Evolutionary conservation across 2,113 vertebrate species (phyloP).

Genomic region (human): DNA sequence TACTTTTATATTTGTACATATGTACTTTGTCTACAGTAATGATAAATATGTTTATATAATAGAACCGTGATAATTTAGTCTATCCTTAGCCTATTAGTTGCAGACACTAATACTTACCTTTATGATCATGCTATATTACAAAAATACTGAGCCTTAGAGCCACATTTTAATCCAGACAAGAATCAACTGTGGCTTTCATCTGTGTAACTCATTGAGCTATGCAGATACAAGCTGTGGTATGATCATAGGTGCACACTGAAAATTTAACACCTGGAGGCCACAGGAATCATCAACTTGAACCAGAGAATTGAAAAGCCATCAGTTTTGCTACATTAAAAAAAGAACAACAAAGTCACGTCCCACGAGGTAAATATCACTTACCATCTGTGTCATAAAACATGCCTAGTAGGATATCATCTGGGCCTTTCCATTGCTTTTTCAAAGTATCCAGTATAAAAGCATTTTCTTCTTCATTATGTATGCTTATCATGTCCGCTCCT

Average conservation of each 20-base stretch:
- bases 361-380: slow-evolving; percentile 69
- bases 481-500: slow-evolving; percentile 82
- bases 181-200: neutral
- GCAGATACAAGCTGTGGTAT: neutral
- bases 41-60: neutral
- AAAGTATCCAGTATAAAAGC: slow-evolving; percentile 78
- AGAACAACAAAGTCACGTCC: neutral
- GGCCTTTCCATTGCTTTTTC: slow-evolving; percentile 73
- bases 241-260: neutral
- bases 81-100: neutral
- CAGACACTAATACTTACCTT: neutral
- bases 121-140: neutral
- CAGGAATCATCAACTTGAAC: neutral
- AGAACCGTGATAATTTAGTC: neutral
- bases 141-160: neutral
- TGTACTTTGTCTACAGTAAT: neutral
- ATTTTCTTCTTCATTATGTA: slow-evolving; percentile 83
- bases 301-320: neutral
- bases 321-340: neutral
- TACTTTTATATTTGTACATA: neutral
- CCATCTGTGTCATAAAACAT: slow-evolving; percentile 84
- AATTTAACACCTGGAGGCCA: neutral
- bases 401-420: slow-evolving; percentile 78
- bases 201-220: neutral
- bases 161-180: slow-evolving; percentile 8